A percentile compares a stretch with the other conserved stretches of the same genome.
Evolutionary conservation across 1,140 invertebrate genomes (phyloP).

Genomic region (Carcinoscorpius rotundicauda): DNA sequence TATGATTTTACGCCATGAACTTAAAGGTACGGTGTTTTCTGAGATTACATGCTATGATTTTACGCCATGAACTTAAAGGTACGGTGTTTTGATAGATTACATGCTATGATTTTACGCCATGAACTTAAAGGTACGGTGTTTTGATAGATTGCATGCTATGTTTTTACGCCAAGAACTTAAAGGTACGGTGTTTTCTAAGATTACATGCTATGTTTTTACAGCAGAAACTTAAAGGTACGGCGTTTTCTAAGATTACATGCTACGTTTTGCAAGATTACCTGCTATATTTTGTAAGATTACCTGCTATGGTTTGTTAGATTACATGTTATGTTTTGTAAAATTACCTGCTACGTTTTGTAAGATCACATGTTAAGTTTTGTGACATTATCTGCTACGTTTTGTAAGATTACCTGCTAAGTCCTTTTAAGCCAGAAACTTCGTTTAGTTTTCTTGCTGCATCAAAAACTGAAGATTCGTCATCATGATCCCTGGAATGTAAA

Average conservation of each 20-base stretch:
- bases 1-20: too few species aligned
- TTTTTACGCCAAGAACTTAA: too few species aligned
- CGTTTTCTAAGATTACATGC: constrained; percentile 27
- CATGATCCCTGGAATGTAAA: constrained; percentile 58
- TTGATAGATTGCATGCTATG: neutral
- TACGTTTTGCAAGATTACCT: constrained; percentile 28
- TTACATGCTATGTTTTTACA: too few species aligned
- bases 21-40: too few species aligned
- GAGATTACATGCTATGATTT: too few species aligned
- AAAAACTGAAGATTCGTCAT: constrained; percentile 85
- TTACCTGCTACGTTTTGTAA: neutral
- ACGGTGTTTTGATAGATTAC: too few species aligned
- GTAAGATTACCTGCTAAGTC: constrained; percentile 45
- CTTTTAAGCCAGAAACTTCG: constrained; percentile 81
- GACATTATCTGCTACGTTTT: neutral
- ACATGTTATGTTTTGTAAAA: neutral
- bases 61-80: too few species aligned
- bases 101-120: neutral
- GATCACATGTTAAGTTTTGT: neutral
- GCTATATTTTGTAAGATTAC: neutral
- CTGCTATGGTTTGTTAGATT: neutral
- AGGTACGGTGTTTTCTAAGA: too few species aligned
- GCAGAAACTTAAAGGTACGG: too few species aligned
- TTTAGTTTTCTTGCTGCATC: constrained; percentile 89
- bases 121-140: neutral